A percentile compares a stretch with the other conserved stretches of the same genome.
These are phyloP conservation scores for Arion vulgaris DNA, from an alignment of 1,140 invertebrate genomes.

Conservation along the genomic window DNA sequence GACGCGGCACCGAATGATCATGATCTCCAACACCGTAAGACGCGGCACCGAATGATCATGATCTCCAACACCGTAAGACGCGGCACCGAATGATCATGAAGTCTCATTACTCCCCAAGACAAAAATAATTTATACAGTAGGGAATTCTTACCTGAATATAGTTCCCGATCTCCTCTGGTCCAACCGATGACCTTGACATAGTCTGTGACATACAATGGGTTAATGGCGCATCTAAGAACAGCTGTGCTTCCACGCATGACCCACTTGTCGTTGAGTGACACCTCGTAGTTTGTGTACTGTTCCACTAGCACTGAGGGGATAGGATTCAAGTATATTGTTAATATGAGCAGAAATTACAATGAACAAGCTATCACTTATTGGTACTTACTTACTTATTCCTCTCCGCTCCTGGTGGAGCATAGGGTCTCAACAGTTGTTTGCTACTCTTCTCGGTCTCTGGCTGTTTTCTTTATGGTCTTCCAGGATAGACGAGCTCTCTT, in stretches of 20 bases:
- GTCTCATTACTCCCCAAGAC: no score
- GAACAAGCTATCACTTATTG: neutral
- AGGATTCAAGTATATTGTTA: neutral
- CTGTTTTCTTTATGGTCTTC: neutral
- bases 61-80: no score
- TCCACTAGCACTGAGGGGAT: slow-evolving; percentile 81
- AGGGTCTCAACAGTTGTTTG: no score
- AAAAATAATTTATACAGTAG: no score
- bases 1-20: no score
- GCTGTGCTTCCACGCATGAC: slow-evolving; percentile 92
- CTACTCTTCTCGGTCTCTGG: no score
- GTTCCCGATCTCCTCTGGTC: slow-evolving; percentile 79
- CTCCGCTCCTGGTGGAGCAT: no score
- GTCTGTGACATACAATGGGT: slow-evolving; percentile 85
- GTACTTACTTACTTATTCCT: neutral
- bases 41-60: no score
- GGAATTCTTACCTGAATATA: slow-evolving; percentile 57
- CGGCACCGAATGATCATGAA: no score
- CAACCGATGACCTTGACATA: slow-evolving; percentile 89
- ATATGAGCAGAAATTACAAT: neutral
- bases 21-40: no score
- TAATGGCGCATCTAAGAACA: slow-evolving; percentile 84
- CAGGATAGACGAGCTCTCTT: neutral
- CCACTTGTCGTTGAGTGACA: slow-evolving; percentile 87
- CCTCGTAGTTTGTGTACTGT: slow-evolving; percentile 81